Conservation (phyloP, 2,888 invertebrate species). For the Zygogramma bicolorata region DNA sequence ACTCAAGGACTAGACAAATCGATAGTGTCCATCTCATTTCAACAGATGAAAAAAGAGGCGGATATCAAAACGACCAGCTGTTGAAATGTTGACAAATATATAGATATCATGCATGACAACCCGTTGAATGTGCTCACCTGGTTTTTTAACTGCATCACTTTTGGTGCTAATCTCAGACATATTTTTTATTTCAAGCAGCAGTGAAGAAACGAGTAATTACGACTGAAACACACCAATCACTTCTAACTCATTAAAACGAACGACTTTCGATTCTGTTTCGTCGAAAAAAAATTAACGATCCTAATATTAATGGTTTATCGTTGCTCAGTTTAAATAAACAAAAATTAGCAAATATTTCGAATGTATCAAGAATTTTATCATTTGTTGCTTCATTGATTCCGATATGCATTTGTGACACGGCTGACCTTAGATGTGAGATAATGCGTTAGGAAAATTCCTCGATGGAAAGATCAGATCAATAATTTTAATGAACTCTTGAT, state of each 20-base stretch:
- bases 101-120: too few relatives aligned
- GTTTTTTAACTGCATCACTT: background rate
- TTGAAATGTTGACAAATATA: too few relatives aligned
- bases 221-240: background rate
- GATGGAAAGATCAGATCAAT: background rate
- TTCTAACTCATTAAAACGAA: slow-evolving; percentile 62
- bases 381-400: background rate
- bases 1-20: too few relatives aligned
- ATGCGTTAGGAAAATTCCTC: background rate
- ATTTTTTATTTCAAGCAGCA: background rate
- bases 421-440: background rate
- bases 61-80: too few relatives aligned
- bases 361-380: background rate
- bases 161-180: background rate
- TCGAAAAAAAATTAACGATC: slow-evolving; percentile 54
- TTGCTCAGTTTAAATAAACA: background rate
- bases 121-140: too few relatives aligned
- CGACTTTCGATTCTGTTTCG: too few relatives aligned
- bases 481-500: too few relatives aligned
- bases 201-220: background rate
- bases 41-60: too few relatives aligned
- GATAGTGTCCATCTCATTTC: too few relatives aligned
- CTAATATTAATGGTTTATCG: background rate
- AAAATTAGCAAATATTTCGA: background rate
- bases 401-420: background rate